Percentiles rank a stretch among this genome's conserved stretches.
Conservation (phyloP, 2,113 vertebrate species). For the Pygoscelis antarcticus region DNA sequence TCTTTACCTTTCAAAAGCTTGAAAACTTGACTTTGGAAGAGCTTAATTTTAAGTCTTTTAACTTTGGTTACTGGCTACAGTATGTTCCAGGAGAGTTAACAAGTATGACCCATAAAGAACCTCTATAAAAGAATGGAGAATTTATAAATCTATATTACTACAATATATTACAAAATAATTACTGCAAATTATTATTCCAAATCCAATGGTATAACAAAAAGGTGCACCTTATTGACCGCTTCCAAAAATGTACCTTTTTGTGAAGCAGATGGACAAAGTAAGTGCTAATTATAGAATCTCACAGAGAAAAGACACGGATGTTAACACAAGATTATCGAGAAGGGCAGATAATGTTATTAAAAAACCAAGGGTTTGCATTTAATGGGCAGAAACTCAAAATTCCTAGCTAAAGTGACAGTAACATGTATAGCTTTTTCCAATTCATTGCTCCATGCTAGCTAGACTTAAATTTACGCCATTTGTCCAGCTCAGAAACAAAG, state of each 20-base stretch:
- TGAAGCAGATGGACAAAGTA: constrained; percentile 23
- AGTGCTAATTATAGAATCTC: background rate
- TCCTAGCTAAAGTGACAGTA: background rate
- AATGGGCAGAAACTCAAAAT: background rate
- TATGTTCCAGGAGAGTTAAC: background rate
- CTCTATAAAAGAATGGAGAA: background rate
- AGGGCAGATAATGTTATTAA: background rate
- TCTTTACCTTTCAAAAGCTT: background rate
- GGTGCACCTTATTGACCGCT: background rate
- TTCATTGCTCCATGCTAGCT: background rate
- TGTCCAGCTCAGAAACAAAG: background rate
- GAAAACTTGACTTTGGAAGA: background rate
- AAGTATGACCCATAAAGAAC: background rate
- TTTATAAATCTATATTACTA: background rate
- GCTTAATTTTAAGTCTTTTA: constrained; percentile 23
- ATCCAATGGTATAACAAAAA: background rate
- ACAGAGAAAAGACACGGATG: background rate
- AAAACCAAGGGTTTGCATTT: background rate
- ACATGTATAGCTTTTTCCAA: background rate
- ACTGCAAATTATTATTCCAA: background rate
- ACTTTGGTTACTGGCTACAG: background rate
- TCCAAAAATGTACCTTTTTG: constrained; percentile 1
- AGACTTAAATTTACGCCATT: background rate
- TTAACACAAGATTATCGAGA: constrained; percentile 6
- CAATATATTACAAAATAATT: background rate